Evolutionary conservation across 2,888 invertebrate genomes (phyloP).

Genomic region (Platycnemis pennipes): DNA sequence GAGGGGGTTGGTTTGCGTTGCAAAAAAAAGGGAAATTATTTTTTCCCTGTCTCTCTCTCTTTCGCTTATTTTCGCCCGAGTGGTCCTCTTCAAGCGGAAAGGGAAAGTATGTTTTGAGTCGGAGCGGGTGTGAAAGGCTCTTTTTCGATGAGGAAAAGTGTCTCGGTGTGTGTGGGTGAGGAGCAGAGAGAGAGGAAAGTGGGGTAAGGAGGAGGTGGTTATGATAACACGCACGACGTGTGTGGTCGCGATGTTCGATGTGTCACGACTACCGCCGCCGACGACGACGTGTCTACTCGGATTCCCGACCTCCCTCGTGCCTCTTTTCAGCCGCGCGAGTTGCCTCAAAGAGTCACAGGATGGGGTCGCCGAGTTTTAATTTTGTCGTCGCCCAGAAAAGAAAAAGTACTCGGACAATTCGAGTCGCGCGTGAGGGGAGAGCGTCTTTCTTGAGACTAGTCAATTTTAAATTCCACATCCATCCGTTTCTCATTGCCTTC

Average conservation of each 20-base stretch:
- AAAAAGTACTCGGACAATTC: neutral
- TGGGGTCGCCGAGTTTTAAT: neutral
- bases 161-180: neutral
- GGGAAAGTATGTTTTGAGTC: conserved; percentile 43
- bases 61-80: neutral
- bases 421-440: neutral
- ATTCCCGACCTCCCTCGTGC: neutral
- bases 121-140: neutral
- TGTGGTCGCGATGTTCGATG: neutral
- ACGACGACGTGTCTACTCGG: neutral
- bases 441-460: neutral
- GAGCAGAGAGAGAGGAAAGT: neutral
- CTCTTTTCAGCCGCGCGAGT: neutral
- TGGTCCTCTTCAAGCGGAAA: neutral
- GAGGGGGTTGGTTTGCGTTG: neutral
- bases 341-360: neutral
- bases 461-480: too few relatives aligned
- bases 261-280: neutral
- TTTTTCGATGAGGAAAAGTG: neutral
- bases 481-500: too few relatives aligned
- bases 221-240: neutral
- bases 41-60: neutral
- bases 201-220: neutral
- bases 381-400: neutral
- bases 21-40: neutral